Evolutionary conservation across 2,113 vertebrate genomes (phyloP).

Genomic region (Jaculus jaculus): DNA sequence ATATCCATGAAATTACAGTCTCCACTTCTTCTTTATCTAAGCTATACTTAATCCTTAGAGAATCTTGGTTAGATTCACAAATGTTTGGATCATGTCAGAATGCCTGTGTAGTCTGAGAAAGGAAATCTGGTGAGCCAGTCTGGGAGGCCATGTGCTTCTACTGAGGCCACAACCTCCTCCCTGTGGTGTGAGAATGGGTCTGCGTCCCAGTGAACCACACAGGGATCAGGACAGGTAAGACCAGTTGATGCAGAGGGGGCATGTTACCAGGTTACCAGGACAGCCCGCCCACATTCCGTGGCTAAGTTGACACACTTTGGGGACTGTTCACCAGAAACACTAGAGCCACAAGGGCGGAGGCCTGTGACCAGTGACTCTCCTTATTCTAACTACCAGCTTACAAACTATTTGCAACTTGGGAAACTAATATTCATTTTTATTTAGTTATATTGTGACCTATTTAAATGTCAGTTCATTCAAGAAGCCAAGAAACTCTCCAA

Average conservation of each 20-base stretch:
- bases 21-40: background rate
- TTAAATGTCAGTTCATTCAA: background rate
- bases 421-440: background rate
- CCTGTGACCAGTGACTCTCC: background rate
- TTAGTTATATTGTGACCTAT: background rate
- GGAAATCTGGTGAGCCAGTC: background rate
- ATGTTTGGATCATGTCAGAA: background rate
- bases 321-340: background rate
- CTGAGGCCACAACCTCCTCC: background rate
- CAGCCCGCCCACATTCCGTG: rapidly evolving
- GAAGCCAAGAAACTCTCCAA: background rate
- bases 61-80: background rate
- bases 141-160: too few species aligned
- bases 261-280: too few species aligned
- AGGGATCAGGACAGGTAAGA: background rate
- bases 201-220: background rate
- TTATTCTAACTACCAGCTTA: background rate
- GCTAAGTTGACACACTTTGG: background rate
- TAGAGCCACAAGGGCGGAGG: background rate
- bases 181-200: background rate
- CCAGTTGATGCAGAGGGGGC: background rate
- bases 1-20: background rate
- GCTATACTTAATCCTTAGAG: background rate
- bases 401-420: background rate
- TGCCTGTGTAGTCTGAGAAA: background rate